These are phyloP conservation scores for Armadillidium nasatum DNA, from an alignment of 1,140 invertebrate species.

Conservation along the genomic window DNA sequence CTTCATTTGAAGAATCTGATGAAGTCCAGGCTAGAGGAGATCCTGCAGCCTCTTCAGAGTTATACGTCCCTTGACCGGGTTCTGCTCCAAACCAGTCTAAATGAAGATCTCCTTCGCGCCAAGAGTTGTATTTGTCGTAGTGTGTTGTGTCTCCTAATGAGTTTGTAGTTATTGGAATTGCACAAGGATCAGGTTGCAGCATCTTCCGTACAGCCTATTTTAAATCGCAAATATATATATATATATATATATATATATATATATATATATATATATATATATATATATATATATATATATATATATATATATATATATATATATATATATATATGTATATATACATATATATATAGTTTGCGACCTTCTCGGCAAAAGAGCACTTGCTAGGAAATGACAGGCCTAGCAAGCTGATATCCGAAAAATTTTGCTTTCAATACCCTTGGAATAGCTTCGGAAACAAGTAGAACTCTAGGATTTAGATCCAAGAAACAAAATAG, in stretches of 20 bases:
- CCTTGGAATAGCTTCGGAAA: too few species aligned
- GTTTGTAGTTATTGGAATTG: slow-evolving; percentile 50
- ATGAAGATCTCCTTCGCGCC: slow-evolving; percentile 50
- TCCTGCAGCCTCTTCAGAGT: slow-evolving; percentile 48
- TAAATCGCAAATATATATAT: too few species aligned
- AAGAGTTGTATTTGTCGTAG: slow-evolving; percentile 50
- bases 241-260: too few species aligned
- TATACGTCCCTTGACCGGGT: slow-evolving; percentile 49
- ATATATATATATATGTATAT: too few species aligned
- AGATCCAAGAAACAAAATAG: too few species aligned
- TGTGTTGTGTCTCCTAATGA: slow-evolving; percentile 45
- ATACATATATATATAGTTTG: too few species aligned
- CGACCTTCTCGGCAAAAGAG: too few species aligned
- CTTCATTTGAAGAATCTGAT: slow-evolving; percentile 46
- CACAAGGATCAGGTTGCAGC: slow-evolving; percentile 46
- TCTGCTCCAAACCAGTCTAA: slow-evolving; percentile 53
- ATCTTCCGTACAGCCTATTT: slow-evolving; percentile 34
- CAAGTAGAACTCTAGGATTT: too few species aligned
- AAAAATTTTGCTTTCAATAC: too few species aligned
- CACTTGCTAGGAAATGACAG: too few species aligned
- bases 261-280: too few species aligned
- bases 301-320: background rate
- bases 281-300: background rate
- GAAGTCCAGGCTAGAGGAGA: slow-evolving; percentile 53
- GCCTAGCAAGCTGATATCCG: too few species aligned